These are phyloP conservation scores for Mayetiola destructor DNA, from an alignment of 2,888 invertebrate genomes.

Conservation along the genomic window DNA sequence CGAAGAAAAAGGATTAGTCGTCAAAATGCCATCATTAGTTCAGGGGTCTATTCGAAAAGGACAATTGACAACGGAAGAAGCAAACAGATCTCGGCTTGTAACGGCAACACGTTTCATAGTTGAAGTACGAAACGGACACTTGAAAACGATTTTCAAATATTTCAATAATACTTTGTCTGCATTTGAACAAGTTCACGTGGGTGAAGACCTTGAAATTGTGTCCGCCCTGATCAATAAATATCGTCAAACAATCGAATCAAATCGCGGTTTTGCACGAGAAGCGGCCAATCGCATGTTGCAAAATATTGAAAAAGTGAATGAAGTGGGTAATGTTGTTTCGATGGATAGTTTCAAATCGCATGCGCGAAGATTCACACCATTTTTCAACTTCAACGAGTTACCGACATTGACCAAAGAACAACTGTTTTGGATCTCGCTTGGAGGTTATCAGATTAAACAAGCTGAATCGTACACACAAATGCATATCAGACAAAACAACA, in stretches of 20 bases:
- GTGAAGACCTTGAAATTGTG: not conserved
- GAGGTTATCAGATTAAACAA: not conserved
- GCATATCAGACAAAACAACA: not conserved
- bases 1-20: not conserved
- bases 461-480: not conserved
- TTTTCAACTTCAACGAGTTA: not conserved
- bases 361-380: not conserved
- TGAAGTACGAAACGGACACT: not conserved
- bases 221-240: not conserved
- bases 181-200: not conserved
- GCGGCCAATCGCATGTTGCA: not conserved
- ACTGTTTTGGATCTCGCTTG: not conserved
- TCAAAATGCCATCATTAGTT: not conserved
- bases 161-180: not conserved
- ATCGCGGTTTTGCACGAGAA: not conserved
- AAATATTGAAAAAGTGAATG: not conserved
- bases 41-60: not conserved
- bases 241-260: not conserved
- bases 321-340: not conserved
- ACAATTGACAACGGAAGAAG: not conserved
- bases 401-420: not conserved
- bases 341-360: not conserved
- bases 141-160: not conserved
- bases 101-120: not conserved
- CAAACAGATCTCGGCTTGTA: constrained; percentile 1